These are phyloP conservation scores for Botia kubotai DNA, from an alignment of 2,797 vertebrate genomes.

Conservation along the genomic window DNA sequence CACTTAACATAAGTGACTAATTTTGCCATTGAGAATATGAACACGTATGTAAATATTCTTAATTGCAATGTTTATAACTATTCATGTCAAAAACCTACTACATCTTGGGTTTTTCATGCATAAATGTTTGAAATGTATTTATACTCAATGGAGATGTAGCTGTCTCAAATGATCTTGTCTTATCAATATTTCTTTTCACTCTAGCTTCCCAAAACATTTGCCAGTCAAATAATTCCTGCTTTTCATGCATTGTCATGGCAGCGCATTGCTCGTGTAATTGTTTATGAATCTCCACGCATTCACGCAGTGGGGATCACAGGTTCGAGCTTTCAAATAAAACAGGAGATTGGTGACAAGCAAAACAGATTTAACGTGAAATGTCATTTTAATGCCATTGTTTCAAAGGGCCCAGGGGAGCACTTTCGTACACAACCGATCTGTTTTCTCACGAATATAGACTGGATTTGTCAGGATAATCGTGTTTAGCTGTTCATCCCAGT, in stretches of 20 bases:
- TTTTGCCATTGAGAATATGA: not conserved
- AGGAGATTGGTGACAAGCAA: not conserved
- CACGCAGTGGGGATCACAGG: not conserved
- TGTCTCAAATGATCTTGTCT: not conserved
- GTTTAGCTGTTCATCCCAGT: constrained; percentile 11
- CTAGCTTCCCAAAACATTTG: constrained; percentile 9
- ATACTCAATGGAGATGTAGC: not conserved
- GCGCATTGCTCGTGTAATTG: constrained; percentile 9
- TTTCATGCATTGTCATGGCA: constrained; percentile 22
- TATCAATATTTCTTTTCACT: not conserved
- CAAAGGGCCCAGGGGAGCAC: not conserved
- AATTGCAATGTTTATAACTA: not conserved
- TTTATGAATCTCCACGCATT: constrained; percentile 6
- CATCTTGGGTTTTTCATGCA: not conserved
- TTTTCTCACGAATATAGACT: not conserved
- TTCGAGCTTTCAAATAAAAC: constrained; percentile 16
- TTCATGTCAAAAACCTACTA: not conserved
- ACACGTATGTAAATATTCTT: not conserved
- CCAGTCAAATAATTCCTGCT: constrained; percentile 5
- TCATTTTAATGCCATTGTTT: constrained; percentile 36
- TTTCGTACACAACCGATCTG: not conserved
- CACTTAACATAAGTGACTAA: not conserved
- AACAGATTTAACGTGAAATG: constrained; percentile 19
- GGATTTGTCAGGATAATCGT: constrained; percentile 12
- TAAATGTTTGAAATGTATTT: not conserved